A percentile compares a stretch with the other conserved stretches of the same genome.
phyloP scores from a whole-genome alignment of 2,113 vertebrate species.

The Poecile atricapillus region DNA sequence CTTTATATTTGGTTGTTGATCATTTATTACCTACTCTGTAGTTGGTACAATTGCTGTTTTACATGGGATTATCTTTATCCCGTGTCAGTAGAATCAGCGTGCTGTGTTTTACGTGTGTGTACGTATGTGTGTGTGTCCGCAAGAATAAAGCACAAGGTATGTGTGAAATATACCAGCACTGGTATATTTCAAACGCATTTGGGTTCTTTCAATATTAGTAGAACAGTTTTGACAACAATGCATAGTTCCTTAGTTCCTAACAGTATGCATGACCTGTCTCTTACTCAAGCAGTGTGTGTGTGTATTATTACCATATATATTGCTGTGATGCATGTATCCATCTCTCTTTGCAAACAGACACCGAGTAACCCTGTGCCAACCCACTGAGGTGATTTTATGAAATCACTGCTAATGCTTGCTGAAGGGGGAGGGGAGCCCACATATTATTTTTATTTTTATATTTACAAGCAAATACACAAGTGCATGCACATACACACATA shows the following conservation, averaged over 20 bases:
- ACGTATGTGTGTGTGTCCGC: background rate
- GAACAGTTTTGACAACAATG: background rate
- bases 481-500: background rate
- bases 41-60: background rate
- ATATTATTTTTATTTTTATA: background rate
- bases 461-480: background rate
- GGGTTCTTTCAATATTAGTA: background rate
- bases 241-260: background rate
- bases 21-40: background rate
- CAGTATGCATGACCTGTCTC: no score
- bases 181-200: background rate
- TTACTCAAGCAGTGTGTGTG: background rate
- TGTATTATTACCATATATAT: background rate
- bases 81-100: background rate
- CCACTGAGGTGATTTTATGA: background rate
- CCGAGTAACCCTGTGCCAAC: background rate
- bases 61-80: background rate
- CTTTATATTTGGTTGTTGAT: background rate
- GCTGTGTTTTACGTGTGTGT: rapidly evolving
- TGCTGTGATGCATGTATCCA: background rate
- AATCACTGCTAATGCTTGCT: background rate
- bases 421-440: background rate
- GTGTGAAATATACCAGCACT: background rate
- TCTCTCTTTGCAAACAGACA: background rate
- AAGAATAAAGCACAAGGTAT: background rate